Percentiles rank a stretch among this genome's conserved stretches.
Evolutionary conservation across 2,797 vertebrate species (phyloP).

Genomic region (Sebastes iracundus): DNA sequence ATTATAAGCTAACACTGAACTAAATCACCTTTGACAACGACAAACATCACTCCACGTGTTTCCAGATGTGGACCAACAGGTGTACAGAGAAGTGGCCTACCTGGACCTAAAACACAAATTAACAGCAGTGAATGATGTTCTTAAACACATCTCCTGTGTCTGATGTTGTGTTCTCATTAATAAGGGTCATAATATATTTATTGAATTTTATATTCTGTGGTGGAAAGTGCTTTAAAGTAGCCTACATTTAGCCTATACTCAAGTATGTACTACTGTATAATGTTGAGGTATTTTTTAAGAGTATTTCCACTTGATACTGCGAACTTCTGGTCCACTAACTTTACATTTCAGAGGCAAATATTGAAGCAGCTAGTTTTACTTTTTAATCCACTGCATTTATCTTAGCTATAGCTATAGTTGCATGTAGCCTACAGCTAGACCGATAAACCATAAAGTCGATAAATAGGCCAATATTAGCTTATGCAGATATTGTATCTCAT

Average conservation of each 20-base stretch:
- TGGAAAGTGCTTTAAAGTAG: background rate
- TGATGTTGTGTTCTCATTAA: background rate
- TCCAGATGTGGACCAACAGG: conserved; percentile 58
- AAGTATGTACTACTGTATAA: no score
- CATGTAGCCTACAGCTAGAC: background rate
- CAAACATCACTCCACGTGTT: conserved; percentile 29
- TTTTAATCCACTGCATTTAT: background rate
- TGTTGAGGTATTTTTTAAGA: background rate
- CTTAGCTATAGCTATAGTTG: background rate
- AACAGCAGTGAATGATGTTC: background rate
- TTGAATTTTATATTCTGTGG: background rate
- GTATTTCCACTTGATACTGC: background rate
- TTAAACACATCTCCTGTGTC: background rate
- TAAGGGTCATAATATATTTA: background rate
- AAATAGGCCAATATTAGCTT: background rate
- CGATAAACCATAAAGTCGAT: background rate
- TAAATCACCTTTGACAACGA: background rate
- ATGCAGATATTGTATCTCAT: background rate
- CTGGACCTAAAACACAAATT: background rate
- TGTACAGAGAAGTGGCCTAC: conserved; percentile 20
- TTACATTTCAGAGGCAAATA: background rate
- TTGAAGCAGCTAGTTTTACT: no score
- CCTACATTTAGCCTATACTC: background rate
- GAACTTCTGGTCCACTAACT: background rate
- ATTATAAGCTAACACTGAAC: background rate